phyloP scores from a whole-genome alignment of 1,140 invertebrate species.

The Varroa destructor region DNA sequence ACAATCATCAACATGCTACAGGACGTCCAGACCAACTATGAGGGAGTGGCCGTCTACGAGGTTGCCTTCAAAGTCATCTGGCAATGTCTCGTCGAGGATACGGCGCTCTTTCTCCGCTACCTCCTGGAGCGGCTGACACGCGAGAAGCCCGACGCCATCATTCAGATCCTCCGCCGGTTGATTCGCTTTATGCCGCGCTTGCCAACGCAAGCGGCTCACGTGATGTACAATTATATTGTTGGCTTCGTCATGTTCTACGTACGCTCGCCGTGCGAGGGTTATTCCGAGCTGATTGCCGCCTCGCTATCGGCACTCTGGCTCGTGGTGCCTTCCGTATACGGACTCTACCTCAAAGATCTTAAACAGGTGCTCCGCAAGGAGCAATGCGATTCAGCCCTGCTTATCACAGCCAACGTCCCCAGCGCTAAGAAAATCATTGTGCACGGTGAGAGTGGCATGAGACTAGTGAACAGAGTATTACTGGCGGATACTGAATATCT shows the following conservation, averaged over 20 bases:
- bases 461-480: conserved; percentile 38
- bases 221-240: conserved; percentile 97
- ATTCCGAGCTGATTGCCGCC: conserved; percentile 79
- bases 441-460: conserved; percentile 60
- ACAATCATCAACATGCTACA: conserved; percentile 87
- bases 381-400: conserved; percentile 89
- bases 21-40: conserved; percentile 83
- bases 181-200: conserved; percentile 81
- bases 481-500: conserved; percentile 30
- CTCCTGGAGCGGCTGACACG: conserved; percentile 88
- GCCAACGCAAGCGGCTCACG: conserved; percentile 93
- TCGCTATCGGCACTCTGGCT: conserved; percentile 91
- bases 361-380: conserved; percentile 97
- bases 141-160: conserved; percentile 87
- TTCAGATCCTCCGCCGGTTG: conserved; percentile 75
- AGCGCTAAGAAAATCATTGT: conserved; percentile 98
- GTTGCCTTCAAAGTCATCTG: conserved; percentile 63
- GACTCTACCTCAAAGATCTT: conserved; percentile 97
- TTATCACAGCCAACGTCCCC: conserved; percentile 94
- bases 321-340: conserved; percentile 88
- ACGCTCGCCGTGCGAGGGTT: conserved; percentile 78
- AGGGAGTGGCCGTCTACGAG: conserved; percentile 58
- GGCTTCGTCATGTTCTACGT: conserved; percentile 99
- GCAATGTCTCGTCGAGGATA: conserved; percentile 94
- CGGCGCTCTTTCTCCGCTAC: conserved; percentile 83